Conservation (phyloP, 1,140 invertebrate species). For the Tetraneura akinire region DNA sequence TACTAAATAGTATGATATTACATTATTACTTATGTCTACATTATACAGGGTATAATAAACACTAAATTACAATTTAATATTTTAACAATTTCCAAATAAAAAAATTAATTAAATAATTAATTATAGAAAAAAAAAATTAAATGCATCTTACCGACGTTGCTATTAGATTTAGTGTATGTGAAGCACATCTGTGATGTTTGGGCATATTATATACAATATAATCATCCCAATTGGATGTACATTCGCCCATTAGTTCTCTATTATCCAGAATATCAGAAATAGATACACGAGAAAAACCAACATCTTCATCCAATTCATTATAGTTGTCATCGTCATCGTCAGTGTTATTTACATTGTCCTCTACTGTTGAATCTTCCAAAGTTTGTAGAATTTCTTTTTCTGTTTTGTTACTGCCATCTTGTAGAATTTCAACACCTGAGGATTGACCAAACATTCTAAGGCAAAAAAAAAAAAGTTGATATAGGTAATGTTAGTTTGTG, state of each 20-base stretch:
- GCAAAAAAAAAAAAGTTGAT: not conserved
- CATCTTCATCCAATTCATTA: not conserved
- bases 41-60: too few species aligned
- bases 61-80: too few species aligned
- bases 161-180: conserved; percentile 1
- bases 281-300: not conserved
- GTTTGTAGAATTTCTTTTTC: not conserved
- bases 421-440: not conserved
- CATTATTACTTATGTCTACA: too few species aligned
- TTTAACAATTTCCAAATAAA: too few species aligned
- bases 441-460: conserved; percentile 5
- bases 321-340: conserved; percentile 1
- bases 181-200: not conserved
- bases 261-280: not conserved
- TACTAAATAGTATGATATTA: too few species aligned
- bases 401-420: conserved; percentile 1
- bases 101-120: too few species aligned
- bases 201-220: not conserved
- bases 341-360: not conserved
- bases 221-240: not conserved
- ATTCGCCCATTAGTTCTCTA: not conserved
- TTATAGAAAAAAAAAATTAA: conserved; percentile 1
- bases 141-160: not conserved
- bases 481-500: too few species aligned
- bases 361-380: not conserved